These are phyloP conservation scores for Decapterus maruadsi DNA, from an alignment of 2,797 vertebrate genomes.

Conservation along the genomic window DNA sequence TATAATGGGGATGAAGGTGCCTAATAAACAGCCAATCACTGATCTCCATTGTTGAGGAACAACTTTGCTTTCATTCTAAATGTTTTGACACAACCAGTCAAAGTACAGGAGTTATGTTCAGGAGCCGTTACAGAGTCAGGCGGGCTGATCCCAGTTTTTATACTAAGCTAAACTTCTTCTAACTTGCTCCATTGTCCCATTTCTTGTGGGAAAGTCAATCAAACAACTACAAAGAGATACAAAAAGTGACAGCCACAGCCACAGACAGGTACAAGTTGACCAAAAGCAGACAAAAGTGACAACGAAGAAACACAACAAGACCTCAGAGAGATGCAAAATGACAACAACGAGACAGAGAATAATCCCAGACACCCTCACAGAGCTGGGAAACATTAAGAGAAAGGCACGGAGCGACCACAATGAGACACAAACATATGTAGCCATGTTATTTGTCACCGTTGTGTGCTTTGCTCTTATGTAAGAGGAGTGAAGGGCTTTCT, in stretches of 20 bases:
- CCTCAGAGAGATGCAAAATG: not conserved
- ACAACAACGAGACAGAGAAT: not conserved
- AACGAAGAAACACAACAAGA: not conserved
- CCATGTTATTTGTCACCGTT: not conserved
- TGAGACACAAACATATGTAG: not conserved
- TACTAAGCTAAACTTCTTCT: not conserved
- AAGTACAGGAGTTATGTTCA: no score
- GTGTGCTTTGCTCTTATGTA: not conserved
- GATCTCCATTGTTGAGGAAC: not conserved
- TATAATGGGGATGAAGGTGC: no score
- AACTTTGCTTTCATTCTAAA: not conserved
- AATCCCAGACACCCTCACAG: not conserved
- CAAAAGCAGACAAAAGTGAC: not conserved
- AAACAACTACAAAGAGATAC: not conserved
- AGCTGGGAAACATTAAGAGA: not conserved
- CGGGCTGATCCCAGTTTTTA: not conserved
- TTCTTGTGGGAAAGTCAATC: not conserved
- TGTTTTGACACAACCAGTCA: not conserved
- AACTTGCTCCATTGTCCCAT: not conserved
- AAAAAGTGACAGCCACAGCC: no score
- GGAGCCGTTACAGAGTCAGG: not conserved
- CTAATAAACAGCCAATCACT: not conserved
- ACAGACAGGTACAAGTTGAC: not conserved
- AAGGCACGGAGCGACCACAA: not conserved
- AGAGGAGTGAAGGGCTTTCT: not conserved